These are phyloP conservation scores for Eueremaeus valkanovi DNA, from an alignment of 2,888 invertebrate species.

Conservation along the genomic window DNA sequence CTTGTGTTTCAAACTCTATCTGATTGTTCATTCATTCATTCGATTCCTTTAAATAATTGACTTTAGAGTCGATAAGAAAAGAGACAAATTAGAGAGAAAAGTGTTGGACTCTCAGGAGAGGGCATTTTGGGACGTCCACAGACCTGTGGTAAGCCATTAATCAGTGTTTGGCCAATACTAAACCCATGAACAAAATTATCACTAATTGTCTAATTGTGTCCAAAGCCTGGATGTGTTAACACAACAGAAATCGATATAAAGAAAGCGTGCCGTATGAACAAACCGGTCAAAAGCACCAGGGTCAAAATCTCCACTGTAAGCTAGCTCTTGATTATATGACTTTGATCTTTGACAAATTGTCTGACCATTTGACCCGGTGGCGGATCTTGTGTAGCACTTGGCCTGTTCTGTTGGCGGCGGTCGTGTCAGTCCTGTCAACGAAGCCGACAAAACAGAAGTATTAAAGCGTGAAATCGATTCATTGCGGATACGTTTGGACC, in stretches of 20 bases:
- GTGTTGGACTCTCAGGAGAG: slow-evolving; percentile 97
- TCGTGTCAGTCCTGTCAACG: slow-evolving; percentile 57
- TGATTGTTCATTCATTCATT: not conserved
- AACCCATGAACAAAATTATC: no score
- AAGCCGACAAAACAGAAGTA: slow-evolving; percentile 37
- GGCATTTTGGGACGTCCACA: slow-evolving; percentile 99
- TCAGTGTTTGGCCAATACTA: not conserved
- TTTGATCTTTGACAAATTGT: no score
- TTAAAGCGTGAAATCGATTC: slow-evolving; percentile 58
- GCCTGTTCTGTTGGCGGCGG: slow-evolving; percentile 58
- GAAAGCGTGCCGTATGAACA: slow-evolving; percentile 69
- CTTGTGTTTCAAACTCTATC: not conserved
- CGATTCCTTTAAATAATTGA: slow-evolving; percentile 35
- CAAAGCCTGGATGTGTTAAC: slow-evolving; percentile 96
- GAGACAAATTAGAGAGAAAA: slow-evolving; percentile 95
- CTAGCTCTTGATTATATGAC: no score
- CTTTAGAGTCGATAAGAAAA: slow-evolving; percentile 85
- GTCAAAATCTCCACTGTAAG: slow-evolving; percentile 43
- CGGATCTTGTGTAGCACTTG: slow-evolving; percentile 50
- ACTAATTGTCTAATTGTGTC: not conserved
- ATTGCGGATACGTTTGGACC: slow-evolving; percentile 71
- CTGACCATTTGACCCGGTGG: no score
- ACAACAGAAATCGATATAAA: slow-evolving; percentile 98
- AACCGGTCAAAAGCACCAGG: slow-evolving; percentile 48
- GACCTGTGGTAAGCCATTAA: slow-evolving; percentile 75